Evolutionary conservation across 2,113 vertebrate genomes (phyloP), one percentile per base, ranked within the genome.

Genomic region (Craseonycteris thonglongyai): DNA sequence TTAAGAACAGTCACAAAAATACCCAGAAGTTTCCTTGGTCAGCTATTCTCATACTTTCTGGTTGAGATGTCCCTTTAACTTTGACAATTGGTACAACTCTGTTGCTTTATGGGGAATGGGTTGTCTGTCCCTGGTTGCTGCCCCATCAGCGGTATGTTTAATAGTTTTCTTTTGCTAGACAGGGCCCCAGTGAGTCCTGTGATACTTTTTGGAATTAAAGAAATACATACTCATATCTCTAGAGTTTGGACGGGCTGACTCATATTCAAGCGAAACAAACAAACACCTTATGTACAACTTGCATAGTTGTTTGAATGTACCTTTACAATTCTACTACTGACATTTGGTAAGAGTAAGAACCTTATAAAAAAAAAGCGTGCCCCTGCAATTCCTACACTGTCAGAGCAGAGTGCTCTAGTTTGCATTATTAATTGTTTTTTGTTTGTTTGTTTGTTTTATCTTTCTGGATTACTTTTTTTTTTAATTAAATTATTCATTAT

Each of bases 401-500:
- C 7, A 63, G 51, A 90, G 30, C 35, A 47, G 26, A 49, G 40
- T 68, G 45, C 13, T 66, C 8, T 56, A 38, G 28, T 16, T 15
- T 65, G 16, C 1, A 40, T n/a, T 82, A 21, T 3, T 83, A 63
- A n/a, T 22, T 81, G 38, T 76, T 89, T 71, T 68, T 58, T 66
- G 12, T 47, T 47, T 7, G n/a, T 68, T 58, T 66, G n/a, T n/a
- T n/a, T n/a, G n/a, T n/a, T n/a, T n/a, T n/a, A n/a, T 38, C 19
- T 66, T 58, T 45, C 26, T 16, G 9, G 59, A 81, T 94, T 56
- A 93, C 49, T 51, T 40, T 88, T 69, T 26, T 80, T 66, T 54
- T 59, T 83, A 68, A 78, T 83, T 72, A 72, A 88, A 59, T 87
- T 95, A 66, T 85, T 91, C 59, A 59, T 79, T 69, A 76, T 65